Evolutionary conservation across 92 coral and sea anemone species (phyloP).

Genomic region (Epizoanthus scotinus): DNA sequence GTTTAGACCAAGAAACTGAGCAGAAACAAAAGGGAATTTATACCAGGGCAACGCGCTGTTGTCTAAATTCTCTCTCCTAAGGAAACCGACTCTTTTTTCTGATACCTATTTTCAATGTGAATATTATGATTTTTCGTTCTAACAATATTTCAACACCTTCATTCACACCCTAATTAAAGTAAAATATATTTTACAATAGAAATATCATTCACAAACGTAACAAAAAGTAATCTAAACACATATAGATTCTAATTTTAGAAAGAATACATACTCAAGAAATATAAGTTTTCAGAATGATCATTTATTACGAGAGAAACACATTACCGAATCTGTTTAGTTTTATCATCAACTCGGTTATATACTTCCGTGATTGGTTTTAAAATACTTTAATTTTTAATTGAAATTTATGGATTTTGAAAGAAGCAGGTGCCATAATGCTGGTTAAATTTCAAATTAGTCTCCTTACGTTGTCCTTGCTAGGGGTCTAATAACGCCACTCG

Average conservation of each 20-base stretch:
- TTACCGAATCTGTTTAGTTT: background rate
- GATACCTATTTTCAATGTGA: no score
- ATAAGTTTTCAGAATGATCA: constrained; percentile 4
- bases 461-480: background rate
- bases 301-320: constrained; percentile 11
- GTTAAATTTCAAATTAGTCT: background rate
- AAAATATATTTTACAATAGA: background rate
- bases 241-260: background rate
- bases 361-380: constrained; percentile 23
- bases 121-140: no score
- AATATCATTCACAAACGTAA: background rate
- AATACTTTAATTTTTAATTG: constrained; percentile 7
- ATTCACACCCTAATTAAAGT: no score
- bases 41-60: background rate
- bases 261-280: background rate
- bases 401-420: background rate
- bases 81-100: background rate
- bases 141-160: no score
- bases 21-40: background rate
- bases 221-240: background rate
- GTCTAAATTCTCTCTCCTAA: background rate
- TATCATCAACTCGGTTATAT: background rate
- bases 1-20: background rate
- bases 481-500: no score
- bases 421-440: constrained; percentile 2